Evolutionary conservation across 2,888 invertebrate genomes (phyloP).

Genomic region (Petrophora chlorosata): DNA sequence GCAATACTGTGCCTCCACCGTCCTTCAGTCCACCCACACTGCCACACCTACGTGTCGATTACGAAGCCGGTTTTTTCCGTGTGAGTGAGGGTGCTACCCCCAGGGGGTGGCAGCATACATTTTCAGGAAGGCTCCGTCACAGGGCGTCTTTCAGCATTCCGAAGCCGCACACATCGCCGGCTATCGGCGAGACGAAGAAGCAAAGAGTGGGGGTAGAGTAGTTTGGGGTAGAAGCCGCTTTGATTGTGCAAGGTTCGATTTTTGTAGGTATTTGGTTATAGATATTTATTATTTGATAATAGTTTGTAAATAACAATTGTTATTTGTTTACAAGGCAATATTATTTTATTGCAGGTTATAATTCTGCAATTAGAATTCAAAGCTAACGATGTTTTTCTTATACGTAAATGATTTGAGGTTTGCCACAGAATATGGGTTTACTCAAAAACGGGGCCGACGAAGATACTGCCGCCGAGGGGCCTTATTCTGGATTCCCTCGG

Average conservation of each 20-base stretch:
- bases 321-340: too few species aligned
- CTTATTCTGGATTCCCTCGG: too few species aligned
- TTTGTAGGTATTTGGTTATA: too few species aligned
- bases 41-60: slow-evolving; percentile 49
- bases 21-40: slow-evolving; percentile 46
- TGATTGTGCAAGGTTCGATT: slow-evolving; percentile 2
- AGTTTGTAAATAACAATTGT: too few species aligned
- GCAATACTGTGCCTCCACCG: not conserved
- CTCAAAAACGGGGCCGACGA: too few species aligned
- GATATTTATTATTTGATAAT: too few species aligned
- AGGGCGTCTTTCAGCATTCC: slow-evolving; percentile 81
- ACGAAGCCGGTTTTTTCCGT: slow-evolving; percentile 65
- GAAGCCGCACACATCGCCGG: slow-evolving; percentile 79
- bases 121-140: slow-evolving; percentile 81
- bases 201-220: slow-evolving; percentile 69
- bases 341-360: too few species aligned
- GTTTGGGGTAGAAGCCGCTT: slow-evolving; percentile 27
- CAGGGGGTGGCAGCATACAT: slow-evolving; percentile 67
- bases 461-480: too few species aligned
- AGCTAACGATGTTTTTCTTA: too few species aligned
- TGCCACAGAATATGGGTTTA: too few species aligned
- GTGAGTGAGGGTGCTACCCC: slow-evolving; percentile 51
- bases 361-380: too few species aligned
- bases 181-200: slow-evolving; percentile 82
- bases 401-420: too few species aligned